Base-by-base conservation (phyloP, 2,888 invertebrate species). In the Stenurella melanura region DNA sequence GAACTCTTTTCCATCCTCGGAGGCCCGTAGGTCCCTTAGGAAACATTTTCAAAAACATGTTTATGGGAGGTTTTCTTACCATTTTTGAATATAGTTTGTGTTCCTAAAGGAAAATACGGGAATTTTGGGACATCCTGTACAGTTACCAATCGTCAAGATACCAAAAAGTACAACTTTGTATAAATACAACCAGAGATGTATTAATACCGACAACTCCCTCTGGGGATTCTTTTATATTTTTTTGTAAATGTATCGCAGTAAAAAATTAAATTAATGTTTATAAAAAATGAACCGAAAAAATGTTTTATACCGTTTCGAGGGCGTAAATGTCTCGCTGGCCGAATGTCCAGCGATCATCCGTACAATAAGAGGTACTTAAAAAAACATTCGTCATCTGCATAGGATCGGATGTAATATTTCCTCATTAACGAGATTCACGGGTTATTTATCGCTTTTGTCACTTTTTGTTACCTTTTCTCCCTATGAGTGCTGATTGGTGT, bases 391-490 rank as follows among this genome's bases (percentile, higher is more conserved):
- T 87, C 86, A 86, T 85, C 80, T 75, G 70, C 18, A 42, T 19
- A 18, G 21, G 67, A 75, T 70, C 78, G 68, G 82, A 79, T 80
- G 84, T 85, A 86, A 88, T 88, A 88, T 87, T 86, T 88, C 86
- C 86, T 88, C 88, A 88, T 88, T 88, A 87, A 88, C 87, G 80
- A 87, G 87, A 86, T 85, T 83, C 86, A 84, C 81, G 82, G 80
- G 82, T 86, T 85, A 85, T 86, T 83, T 84, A 84, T 84, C 78
- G 80, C 81, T 78, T 84, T 79, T 80, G 77, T 78, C 73, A 77
- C 74, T 77, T 81, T 80, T 76, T 79, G 78, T 80, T 78, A 71
- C 68, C 71, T 74, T 75, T 77, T 76, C 73, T 61, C 77, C 67
- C 74, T 61, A 57, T 42, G 60, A 42, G 30, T 68, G 61, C 76